These are phyloP conservation scores for Epirrita christyi DNA, from an alignment of 2,888 invertebrate species.

Conservation along the genomic window DNA sequence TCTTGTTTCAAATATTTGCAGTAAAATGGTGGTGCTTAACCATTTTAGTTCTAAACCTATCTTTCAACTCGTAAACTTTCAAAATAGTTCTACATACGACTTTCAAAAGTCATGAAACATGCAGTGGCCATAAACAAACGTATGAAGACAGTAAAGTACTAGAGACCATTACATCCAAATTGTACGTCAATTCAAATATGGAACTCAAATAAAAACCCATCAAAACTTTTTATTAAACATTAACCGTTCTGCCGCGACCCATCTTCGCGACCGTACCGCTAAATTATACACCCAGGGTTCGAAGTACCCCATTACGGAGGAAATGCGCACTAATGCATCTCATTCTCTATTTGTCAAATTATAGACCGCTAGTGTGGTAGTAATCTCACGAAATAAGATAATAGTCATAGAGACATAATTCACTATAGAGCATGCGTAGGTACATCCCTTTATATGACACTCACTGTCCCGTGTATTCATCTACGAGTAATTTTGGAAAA, in stretches of 20 bases:
- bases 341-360: constrained; percentile 84
- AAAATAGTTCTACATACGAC: constrained; percentile 13
- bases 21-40: constrained; percentile 9
- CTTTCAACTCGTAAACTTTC: constrained; percentile 11
- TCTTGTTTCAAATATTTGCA: background rate
- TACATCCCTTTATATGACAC: too few relatives aligned
- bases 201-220: constrained; percentile 56
- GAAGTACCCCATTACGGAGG: constrained; percentile 74
- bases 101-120: constrained; percentile 27
- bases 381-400: constrained; percentile 72
- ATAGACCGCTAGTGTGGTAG: constrained; percentile 65
- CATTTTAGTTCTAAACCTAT: constrained; percentile 10
- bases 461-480: too few relatives aligned
- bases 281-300: constrained; percentile 74
- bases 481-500: too few relatives aligned
- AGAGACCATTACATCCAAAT: constrained; percentile 28
- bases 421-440: background rate
- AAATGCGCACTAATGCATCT: constrained; percentile 82
- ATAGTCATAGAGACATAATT: constrained; percentile 35
- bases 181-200: constrained; percentile 48
- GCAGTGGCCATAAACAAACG: constrained; percentile 35
- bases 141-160: constrained; percentile 30
- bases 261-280: constrained; percentile 71
- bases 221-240: constrained; percentile 66
- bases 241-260: constrained; percentile 57